Evolutionary conservation across 2,113 vertebrate species (phyloP).

Genomic region (Ammospiza caudacuta): DNA sequence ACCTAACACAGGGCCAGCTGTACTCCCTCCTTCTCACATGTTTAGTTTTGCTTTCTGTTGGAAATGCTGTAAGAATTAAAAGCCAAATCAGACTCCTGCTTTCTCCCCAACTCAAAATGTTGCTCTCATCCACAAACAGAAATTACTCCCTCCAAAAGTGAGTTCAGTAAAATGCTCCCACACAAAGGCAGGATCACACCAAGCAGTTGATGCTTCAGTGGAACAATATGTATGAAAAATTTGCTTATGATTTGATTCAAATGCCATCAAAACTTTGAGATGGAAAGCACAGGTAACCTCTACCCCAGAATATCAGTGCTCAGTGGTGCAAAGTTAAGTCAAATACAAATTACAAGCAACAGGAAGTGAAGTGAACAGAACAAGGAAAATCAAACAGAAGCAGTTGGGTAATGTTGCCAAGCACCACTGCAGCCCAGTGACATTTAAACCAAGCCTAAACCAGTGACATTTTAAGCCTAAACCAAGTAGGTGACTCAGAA

Average conservation of each 20-base stretch:
- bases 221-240: not conserved
- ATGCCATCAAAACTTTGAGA: not conserved
- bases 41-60: constrained; percentile 33
- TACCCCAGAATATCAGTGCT: not conserved
- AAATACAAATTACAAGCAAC: not conserved
- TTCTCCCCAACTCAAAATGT: not conserved
- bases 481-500: not conserved
- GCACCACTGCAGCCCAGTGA: not conserved
- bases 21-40: not conserved
- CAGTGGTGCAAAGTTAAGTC: not conserved
- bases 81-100: not conserved
- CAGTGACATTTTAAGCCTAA: not conserved
- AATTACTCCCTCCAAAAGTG: not conserved
- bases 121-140: not conserved
- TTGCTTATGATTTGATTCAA: not conserved
- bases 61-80: not conserved
- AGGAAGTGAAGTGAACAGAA: constrained; percentile 2
- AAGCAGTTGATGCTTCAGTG: not conserved
- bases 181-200: not conserved
- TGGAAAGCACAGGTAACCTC: not conserved
- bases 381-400: constrained; percentile 19
- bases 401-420: not conserved
- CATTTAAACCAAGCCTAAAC: not conserved
- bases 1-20: not conserved
- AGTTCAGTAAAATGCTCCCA: not conserved